Evolutionary conservation across 1,140 invertebrate species (phyloP).

Genomic region (Hyphantria cunea): DNA sequence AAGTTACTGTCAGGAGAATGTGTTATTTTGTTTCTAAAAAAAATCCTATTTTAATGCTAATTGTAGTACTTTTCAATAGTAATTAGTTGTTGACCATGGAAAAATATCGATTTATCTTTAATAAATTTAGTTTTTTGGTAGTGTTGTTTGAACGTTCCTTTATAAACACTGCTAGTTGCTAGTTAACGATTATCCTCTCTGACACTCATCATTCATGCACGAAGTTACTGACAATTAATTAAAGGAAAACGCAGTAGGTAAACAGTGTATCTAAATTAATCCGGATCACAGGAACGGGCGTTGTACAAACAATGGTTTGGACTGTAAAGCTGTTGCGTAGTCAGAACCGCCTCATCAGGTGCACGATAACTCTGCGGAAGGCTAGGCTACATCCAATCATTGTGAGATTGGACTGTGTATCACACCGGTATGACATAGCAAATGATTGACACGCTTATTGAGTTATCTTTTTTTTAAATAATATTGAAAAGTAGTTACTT

Average conservation of each 20-base stretch:
- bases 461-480: no score
- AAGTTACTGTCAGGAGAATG: no score
- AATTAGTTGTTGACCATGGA: neutral
- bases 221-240: slow-evolving; percentile 28
- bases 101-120: slow-evolving; percentile 18
- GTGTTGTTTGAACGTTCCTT: no score
- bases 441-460: slow-evolving; percentile 25
- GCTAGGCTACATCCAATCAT: slow-evolving; percentile 34
- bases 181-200: no score
- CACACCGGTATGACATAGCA: slow-evolving; percentile 29
- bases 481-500: no score
- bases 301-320: slow-evolving; percentile 54
- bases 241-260: slow-evolving; percentile 27
- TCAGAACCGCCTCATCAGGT: slow-evolving; percentile 49
- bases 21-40: no score
- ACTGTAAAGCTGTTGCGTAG: slow-evolving; percentile 31
- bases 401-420: slow-evolving; percentile 30
- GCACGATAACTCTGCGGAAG: slow-evolving; percentile 23
- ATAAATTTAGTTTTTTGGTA: no score
- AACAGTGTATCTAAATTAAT: slow-evolving; percentile 12
- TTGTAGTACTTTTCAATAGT: no score
- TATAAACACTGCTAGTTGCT: no score
- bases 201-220: no score
- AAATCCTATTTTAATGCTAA: no score
- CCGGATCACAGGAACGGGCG: slow-evolving; percentile 37